Evolutionary conservation across 1,140 invertebrate genomes (phyloP), one percentile per base, ranked within the genome.

Genomic region (Drosophila parvula): DNA sequence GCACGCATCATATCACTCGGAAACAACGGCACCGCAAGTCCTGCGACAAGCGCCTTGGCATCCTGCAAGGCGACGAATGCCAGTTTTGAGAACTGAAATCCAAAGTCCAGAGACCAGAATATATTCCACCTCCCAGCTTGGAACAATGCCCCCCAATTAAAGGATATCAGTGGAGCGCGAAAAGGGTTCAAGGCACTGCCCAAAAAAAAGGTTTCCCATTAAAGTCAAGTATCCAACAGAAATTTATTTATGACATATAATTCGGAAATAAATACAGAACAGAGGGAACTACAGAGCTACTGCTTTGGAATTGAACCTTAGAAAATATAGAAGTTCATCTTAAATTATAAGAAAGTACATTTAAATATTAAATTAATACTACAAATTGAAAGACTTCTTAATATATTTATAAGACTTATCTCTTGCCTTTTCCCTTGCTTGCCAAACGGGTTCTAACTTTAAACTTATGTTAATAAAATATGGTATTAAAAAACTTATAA

Each of bases 1-100:
- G 44, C 70, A 86, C 82, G 82, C 82, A 86, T 86, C 82, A 85
- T 86, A 85, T 81, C 75, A 65, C 74, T 68, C 65, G 55, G 51
- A 81, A 80, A 62, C 81, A 73, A 80, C 73, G 51, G 74, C 59
- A 69, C 78, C 79, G 82, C 69, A 63, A 71, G 82, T 74, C 83
- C 69, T 68, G 56, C 65, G 74, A 85, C 81, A 78, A 78, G 78
- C 30, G 74, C 44, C 63, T 85, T 84, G 78, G 79, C 69, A 82
- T 50, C n/a, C 41, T 57, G 64, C 56, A 76, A 64, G 75, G 75
- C 78, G 75, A 70, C 78, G 88, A 86, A 79, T 88, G 83, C 83
- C 86, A 86, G 83, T 48, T 48, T 43, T 30, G 30, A 59, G 50
- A 51, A 32, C 32, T 36, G 7, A 22, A 40, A 40, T 40, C 34